Conservation (phyloP, 2,113 vertebrate genomes). For the Chaetura pelagica region DNA sequence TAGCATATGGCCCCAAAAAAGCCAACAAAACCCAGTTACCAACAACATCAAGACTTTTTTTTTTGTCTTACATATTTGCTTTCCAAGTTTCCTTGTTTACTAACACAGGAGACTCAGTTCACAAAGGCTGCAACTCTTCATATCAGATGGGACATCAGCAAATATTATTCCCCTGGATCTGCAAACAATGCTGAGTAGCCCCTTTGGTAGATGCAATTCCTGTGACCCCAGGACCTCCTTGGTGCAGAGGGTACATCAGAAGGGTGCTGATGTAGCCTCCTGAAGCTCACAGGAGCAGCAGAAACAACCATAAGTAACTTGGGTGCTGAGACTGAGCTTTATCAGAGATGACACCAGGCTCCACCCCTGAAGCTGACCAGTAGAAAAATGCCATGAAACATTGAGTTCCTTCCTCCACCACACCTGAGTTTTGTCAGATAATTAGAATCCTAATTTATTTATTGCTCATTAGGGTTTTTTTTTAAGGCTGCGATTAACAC, state of each 20-base stretch:
- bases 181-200: background rate
- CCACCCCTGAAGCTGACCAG: background rate
- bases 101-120: background rate
- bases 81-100: background rate
- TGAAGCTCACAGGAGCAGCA: background rate
- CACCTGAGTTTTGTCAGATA: background rate
- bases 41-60: background rate
- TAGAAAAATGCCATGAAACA: background rate
- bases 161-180: background rate
- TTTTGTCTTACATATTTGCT: background rate
- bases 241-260: background rate
- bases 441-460: slow-evolving; percentile 15
- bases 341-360: background rate
- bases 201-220: background rate
- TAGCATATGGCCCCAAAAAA: background rate
- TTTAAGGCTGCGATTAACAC: background rate
- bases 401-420: background rate
- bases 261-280: too few relatives aligned
- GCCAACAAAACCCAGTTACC: background rate
- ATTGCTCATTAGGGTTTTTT: background rate
- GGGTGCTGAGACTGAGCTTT: background rate
- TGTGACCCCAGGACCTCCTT: background rate
- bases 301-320: background rate
- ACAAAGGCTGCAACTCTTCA: background rate
- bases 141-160: background rate